Base-by-base conservation (phyloP, 2,888 invertebrate genomes). In the Eubasilissa splendida region DNA sequence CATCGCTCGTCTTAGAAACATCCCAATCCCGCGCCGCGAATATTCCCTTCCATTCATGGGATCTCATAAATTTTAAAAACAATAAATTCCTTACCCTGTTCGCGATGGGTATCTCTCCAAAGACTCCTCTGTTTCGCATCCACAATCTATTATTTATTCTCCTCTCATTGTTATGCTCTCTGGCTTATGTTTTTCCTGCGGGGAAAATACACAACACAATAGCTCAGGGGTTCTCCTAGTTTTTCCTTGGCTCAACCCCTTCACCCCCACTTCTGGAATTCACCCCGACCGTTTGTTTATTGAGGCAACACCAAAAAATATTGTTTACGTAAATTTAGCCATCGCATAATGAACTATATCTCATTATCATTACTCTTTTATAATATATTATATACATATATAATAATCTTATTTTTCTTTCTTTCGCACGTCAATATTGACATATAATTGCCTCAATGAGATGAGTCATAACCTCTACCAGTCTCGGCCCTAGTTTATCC, bases 1-100 rank as follows among this genome's bases (percentile, higher is more conserved):
- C 63, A 63, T 63, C 31, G 22, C 63, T 63, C 63, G 63, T 63
- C 63, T 63, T 63, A 63, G 33, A 63, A 63, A 42, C 11, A 33
- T 42, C 42, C 31, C 63, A 63, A 63, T 33, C 33, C 42, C 12
- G 63, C 11, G 12, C 63, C 63, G 63, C 63, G 42, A 63, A 63
- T 63, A 63, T 63, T 63, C 63, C 63, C 33, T 68, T 68, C 75
- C 77, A 82, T 82, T 80, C 82, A 82, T 82, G 60, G 60, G 77
- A 70, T 78, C 75, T 77, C 82, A 80, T 82, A 82, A 80, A 82
- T 82, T 80, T 79, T 59, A 63, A 82, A 82, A 82, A 82, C 80
- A 82, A 82, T 82, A 82, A 80, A 82, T 82, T 80, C 65, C 77
- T 74, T 77, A 77, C 75, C 68, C 77, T 80, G 80, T 77, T 74